Conservation (phyloP, 1,140 invertebrate genomes). For the Sycophaga agraensis region DNA sequence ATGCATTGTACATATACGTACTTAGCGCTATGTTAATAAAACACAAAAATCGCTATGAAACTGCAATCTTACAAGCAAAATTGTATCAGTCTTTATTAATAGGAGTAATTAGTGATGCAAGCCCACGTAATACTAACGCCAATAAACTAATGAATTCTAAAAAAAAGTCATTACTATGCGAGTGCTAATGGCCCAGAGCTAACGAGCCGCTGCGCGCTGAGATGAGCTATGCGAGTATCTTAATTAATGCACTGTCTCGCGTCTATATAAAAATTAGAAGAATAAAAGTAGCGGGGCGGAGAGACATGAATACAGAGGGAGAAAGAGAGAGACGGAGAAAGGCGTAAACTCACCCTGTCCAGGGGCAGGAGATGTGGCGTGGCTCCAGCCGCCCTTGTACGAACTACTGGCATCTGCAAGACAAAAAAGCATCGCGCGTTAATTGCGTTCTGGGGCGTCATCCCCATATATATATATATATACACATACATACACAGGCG, state of each 20-base stretch:
- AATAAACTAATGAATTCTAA: too few relatives aligned
- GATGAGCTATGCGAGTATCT: background rate
- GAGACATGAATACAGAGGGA: conserved; percentile 21
- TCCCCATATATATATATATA: background rate
- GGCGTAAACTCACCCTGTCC: conserved; percentile 51
- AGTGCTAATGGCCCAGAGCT: too few relatives aligned
- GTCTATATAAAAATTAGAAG: background rate
- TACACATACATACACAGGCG: too few relatives aligned
- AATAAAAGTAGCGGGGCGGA: background rate
- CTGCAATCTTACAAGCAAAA: too few relatives aligned
- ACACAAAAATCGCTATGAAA: too few relatives aligned
- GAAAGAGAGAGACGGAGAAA: conserved; percentile 31
- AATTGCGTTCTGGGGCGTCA: conserved; percentile 1
- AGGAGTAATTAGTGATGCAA: too few relatives aligned
- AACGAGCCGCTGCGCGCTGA: background rate
- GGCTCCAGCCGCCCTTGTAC: conserved; percentile 70
- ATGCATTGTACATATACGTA: too few relatives aligned
- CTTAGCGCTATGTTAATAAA: too few relatives aligned
- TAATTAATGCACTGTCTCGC: conserved; percentile 27
- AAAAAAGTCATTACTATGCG: too few relatives aligned
- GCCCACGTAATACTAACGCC: too few relatives aligned
- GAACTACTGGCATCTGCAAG: conserved; percentile 64
- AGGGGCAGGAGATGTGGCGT: conserved; percentile 61
- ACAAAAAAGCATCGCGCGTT: conserved; percentile 5
- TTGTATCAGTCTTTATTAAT: too few relatives aligned